Percentiles rank a stretch among this genome's conserved stretches.
Evolutionary conservation across 2,113 vertebrate species (phyloP).

Genomic region (Aegotheles bennettii): DNA sequence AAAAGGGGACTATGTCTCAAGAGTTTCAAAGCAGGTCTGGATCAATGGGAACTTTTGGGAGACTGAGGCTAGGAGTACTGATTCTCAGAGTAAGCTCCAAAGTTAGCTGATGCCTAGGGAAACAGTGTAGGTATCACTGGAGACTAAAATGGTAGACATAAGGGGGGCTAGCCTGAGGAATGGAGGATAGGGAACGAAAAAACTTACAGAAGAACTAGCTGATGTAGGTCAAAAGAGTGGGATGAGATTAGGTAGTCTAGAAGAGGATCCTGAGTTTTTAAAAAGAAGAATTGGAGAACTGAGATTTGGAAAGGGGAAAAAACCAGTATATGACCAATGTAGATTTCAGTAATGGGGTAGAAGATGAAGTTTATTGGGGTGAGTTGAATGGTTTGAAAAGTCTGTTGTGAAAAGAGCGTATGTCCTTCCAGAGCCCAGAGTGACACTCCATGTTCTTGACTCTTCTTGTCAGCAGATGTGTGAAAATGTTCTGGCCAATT

Average conservation of each 20-base stretch:
- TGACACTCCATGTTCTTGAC: neutral
- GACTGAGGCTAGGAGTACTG: neutral
- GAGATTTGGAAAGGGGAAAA: neutral
- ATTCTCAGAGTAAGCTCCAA: neutral
- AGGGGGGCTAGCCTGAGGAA: neutral
- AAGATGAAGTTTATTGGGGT: neutral
- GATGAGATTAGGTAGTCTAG: neutral
- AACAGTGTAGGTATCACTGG: accelerated
- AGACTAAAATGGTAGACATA: neutral
- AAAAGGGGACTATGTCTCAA: neutral
- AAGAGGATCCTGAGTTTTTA: neutral
- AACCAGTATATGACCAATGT: accelerated
- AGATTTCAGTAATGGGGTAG: neutral
- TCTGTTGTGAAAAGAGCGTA: neutral
- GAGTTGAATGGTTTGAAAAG: neutral
- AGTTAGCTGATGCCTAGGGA: neutral
- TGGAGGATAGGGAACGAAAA: neutral
- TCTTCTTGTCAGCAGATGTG: neutral
- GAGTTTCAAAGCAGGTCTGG: neutral
- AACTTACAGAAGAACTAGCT: neutral
- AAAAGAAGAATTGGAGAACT: neutral
- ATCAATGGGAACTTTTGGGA: neutral
- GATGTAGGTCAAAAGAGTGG: neutral
- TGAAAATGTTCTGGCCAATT: neutral
- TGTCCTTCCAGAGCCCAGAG: neutral